Evolutionary conservation across 2,888 invertebrate species (phyloP).

Genomic region (Apodemia mormo): DNA sequence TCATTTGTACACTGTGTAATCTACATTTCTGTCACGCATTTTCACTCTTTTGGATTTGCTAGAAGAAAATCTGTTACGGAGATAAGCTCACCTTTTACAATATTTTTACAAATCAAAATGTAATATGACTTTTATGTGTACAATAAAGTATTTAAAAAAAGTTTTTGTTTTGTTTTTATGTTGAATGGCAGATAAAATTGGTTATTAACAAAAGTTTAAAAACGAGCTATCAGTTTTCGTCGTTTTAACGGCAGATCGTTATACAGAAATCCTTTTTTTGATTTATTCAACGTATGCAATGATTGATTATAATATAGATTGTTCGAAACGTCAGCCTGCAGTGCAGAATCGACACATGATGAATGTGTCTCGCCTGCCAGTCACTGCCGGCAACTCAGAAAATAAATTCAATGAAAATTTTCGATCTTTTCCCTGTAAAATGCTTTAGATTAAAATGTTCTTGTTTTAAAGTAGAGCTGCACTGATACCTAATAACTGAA

Average conservation of each 20-base stretch:
- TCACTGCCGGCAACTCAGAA: slow-evolving; percentile 32
- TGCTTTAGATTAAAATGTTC: background rate
- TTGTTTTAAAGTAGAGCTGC: background rate
- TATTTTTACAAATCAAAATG: no score
- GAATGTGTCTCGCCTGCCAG: slow-evolving; percentile 37
- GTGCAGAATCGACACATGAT: slow-evolving; percentile 40
- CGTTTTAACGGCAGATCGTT: background rate
- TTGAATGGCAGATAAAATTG: background rate
- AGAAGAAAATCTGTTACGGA: no score
- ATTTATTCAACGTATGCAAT: slow-evolving; percentile 25
- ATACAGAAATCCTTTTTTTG: slow-evolving; percentile 11
- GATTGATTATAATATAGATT: slow-evolving; percentile 29
- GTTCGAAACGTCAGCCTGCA: slow-evolving; percentile 25
- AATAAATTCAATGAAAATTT: slow-evolving; percentile 32
- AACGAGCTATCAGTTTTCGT: background rate
- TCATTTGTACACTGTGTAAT: no score
- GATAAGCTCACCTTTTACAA: no score
- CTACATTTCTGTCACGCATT: no score
- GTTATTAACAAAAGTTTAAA: background rate
- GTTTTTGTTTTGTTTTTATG: no score
- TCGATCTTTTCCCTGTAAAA: slow-evolving; percentile 20
- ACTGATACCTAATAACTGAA: no score
- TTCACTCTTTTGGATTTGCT: no score
- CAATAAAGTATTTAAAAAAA: no score
- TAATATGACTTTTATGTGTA: no score